Conservation (phyloP, 2,797 vertebrate genomes). For the Rhabdomys pumilio region DNA sequence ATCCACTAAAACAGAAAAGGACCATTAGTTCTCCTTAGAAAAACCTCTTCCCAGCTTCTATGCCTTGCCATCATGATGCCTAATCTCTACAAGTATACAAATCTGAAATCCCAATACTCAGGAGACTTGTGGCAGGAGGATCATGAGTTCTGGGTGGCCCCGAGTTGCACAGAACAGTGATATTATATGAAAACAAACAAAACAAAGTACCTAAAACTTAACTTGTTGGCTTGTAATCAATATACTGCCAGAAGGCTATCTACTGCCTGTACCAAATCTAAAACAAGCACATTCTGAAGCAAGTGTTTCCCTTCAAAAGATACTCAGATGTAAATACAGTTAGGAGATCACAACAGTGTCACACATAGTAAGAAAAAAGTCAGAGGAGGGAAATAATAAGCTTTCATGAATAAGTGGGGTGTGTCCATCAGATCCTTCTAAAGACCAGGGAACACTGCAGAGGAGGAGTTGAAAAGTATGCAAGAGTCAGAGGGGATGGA, state of each 20-base stretch:
- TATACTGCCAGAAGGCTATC: background rate
- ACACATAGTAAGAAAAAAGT: background rate
- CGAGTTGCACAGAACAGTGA: too few species aligned
- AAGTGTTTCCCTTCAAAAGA: background rate
- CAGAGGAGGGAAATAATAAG: background rate
- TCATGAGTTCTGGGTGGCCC: background rate
- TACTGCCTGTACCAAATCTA: background rate
- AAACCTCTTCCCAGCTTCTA: background rate
- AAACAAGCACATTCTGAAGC: background rate
- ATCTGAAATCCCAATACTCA: background rate
- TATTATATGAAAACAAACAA: background rate
- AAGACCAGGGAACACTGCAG: background rate
- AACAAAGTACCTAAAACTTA: background rate
- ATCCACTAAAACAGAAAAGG: background rate
- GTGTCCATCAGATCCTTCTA: background rate
- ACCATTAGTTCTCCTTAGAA: background rate
- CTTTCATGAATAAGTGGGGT: background rate
- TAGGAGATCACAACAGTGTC: background rate
- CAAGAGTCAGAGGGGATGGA: background rate
- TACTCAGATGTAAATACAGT: background rate
- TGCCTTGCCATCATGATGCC: background rate
- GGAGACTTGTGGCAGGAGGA: background rate
- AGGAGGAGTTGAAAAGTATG: background rate
- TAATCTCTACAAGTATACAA: background rate
- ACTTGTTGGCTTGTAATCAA: background rate